A percentile compares a stretch with the other conserved stretches of the same genome.
phyloP scores from a whole-genome alignment of 2,113 vertebrate genomes.

The Ciconia maguari region DNA sequence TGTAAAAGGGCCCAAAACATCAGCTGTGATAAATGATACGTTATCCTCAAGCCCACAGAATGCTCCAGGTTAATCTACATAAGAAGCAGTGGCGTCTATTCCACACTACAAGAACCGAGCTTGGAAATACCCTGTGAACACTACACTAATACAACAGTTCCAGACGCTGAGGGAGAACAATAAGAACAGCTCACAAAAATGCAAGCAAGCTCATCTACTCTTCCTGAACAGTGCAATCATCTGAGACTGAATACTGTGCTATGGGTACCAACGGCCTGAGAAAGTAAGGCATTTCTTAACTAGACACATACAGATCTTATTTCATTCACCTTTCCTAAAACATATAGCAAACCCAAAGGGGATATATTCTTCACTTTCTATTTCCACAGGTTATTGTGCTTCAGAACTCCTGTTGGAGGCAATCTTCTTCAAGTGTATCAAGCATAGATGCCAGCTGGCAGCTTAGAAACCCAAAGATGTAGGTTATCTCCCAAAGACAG shows the following conservation, averaged over 20 bases:
- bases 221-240: not conserved
- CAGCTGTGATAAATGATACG: not conserved
- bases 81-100: not conserved
- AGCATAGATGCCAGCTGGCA: not conserved
- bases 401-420: not conserved
- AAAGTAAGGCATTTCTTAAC: not conserved
- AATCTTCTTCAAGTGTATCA: fast-evolving
- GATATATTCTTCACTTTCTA: not conserved
- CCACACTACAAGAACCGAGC: not conserved
- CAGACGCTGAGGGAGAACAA: not conserved
- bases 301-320: not conserved
- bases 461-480: not conserved
- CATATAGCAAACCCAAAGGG: not conserved
- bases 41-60: not conserved
- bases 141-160: not conserved
- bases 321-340: not conserved
- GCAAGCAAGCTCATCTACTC: not conserved
- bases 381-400: not conserved
- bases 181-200: not conserved
- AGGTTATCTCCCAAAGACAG: not conserved
- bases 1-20: not conserved
- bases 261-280: not conserved
- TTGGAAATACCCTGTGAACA: not conserved
- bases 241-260: not conserved
- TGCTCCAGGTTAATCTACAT: not conserved